phyloP scores from a whole-genome alignment of 2,113 vertebrate genomes.

The Pedionomus torquatus region DNA sequence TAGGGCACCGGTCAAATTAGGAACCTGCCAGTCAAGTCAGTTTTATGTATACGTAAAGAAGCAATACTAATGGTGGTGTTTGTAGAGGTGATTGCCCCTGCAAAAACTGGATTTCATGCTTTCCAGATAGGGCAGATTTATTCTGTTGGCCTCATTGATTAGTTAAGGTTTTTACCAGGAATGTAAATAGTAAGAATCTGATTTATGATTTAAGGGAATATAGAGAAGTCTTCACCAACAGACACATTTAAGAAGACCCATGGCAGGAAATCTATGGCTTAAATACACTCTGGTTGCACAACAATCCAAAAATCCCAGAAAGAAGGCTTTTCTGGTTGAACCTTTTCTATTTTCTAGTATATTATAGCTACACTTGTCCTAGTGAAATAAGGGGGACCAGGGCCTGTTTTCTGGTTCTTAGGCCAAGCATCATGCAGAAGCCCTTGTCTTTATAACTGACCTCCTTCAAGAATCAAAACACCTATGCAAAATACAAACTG shows the following conservation, averaged over 20 bases:
- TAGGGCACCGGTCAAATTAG: fast-evolving
- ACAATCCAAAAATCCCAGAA: neutral
- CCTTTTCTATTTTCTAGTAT: neutral
- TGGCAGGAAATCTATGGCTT: neutral
- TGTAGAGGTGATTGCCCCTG: neutral
- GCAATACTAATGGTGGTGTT: fast-evolving
- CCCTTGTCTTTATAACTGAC: neutral
- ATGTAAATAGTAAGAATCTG: neutral
- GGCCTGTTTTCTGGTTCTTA: neutral
- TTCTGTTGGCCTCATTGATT: neutral
- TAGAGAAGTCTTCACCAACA: neutral
- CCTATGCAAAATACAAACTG: neutral
- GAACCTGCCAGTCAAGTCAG: fast-evolving
- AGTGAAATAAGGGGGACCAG: neutral
- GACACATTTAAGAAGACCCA: fast-evolving
- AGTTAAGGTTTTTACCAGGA: neutral
- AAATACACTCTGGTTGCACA: neutral
- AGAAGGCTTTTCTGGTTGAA: neutral
- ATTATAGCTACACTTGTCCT: neutral
- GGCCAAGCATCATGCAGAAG: neutral
- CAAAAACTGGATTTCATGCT: neutral
- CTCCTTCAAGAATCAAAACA: neutral
- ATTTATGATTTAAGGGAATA: neutral
- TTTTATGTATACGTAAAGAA: neutral
- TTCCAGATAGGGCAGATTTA: neutral